Base-by-base conservation (phyloP, 2,797 vertebrate species). In the Rhadinocentrus ornatus region DNA sequence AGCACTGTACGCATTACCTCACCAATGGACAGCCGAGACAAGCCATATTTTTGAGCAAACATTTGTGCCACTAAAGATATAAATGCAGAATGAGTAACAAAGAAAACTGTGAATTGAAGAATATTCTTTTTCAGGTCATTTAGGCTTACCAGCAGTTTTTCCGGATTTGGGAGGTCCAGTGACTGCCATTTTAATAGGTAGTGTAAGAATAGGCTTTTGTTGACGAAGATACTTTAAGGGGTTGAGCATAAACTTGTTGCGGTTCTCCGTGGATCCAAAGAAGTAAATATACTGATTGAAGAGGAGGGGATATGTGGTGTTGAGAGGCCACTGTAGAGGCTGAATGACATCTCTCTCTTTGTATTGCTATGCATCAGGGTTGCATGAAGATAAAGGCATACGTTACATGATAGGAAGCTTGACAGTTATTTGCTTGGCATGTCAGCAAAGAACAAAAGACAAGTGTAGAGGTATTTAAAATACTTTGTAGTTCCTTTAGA, bases 131-230 rank as follows among this genome's bases (percentile, higher is more conserved):
- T 41, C 3, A 50, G 18, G 8, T 46, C 18, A n/a, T 39, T 37
- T 22, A 57, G 22, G 57, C 73, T 74, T 73, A 99, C 98, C 92
- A 82, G 96, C 96, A 52, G 95, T 98, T 93, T 98, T 99, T 65
- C 98, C 98, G 76, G 97, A 97, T 91, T 97, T 99, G 61, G 97
- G 96, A 75, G 96, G 96, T 65, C 98, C 98, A 60, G 95, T 88
- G 15, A 99, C 73, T 56, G 94, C 95, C 66, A 99, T 88, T 93
- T 92, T 96, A 71, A 99, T 66, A 63, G 97, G 96, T 52, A 96
- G 85, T 24, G 91, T 73, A 3, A 88, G 83, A 16, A 80, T 92
- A 62, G 97, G 96, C 86, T 95, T 96, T 48, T 93, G 91, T 82
- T 98, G 97, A 76, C 75, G 79, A 54, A 99, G 95, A 81, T 96